Evolutionary conservation across 2,888 invertebrate genomes (phyloP).

Genomic region (Petrolisthes cinctipes): DNA sequence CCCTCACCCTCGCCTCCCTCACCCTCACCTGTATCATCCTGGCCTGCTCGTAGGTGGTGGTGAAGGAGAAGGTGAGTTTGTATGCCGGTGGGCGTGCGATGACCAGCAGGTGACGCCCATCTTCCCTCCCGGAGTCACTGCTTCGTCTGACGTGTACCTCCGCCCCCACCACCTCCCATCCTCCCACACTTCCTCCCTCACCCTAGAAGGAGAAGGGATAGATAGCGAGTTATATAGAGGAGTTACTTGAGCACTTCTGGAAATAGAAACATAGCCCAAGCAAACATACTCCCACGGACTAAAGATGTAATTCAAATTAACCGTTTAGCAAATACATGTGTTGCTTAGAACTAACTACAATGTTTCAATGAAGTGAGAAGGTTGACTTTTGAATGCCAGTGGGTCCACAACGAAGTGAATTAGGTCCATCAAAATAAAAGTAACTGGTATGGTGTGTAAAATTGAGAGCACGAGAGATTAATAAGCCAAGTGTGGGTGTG

Average conservation of each 20-base stretch:
- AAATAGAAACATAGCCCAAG: too few relatives aligned
- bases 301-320: too few relatives aligned
- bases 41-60: constrained; percentile 47
- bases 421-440: too few relatives aligned
- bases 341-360: too few relatives aligned
- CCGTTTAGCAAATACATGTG: too few relatives aligned
- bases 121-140: constrained; percentile 36
- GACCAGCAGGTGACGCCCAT: constrained; percentile 51
- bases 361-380: too few relatives aligned
- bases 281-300: too few relatives aligned
- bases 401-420: too few relatives aligned
- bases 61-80: constrained; percentile 53
- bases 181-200: constrained; percentile 54
- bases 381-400: too few relatives aligned
- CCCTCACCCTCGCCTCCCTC: background rate
- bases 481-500: too few relatives aligned
- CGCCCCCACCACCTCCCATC: constrained; percentile 47
- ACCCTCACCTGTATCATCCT: constrained; percentile 39
- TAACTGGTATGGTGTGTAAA: too few relatives aligned
- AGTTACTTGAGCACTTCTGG: background rate
- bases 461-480: too few relatives aligned
- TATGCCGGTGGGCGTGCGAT: constrained; percentile 46
- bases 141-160: constrained; percentile 40
- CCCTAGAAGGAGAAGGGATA: constrained; percentile 23
- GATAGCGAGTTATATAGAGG: background rate